Conservation (phyloP, 53 echinoderm and acorn worm species). For the Luidia sarsii region DNA sequence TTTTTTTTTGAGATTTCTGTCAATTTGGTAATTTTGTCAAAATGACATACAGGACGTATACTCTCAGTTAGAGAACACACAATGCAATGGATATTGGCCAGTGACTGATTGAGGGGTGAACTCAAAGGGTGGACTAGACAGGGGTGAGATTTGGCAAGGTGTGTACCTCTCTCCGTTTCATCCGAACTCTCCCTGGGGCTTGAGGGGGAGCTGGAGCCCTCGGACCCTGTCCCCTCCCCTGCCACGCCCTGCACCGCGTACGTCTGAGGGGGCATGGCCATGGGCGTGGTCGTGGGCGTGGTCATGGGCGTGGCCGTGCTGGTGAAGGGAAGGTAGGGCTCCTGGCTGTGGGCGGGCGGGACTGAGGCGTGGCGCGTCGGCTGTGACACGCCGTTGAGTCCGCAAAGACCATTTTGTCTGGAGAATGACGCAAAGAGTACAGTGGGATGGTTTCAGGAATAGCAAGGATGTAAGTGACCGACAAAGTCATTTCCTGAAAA, state of each 20-base stretch:
- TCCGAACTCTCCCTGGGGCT: conserved; percentile 93
- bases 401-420: conserved; percentile 24
- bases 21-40: too few species aligned
- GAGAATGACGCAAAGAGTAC: too few species aligned
- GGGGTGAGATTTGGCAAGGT: too few species aligned
- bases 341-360: conserved; percentile 31
- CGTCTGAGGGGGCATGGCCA: conserved; percentile 12
- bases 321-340: too few species aligned
- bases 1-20: too few species aligned
- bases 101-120: too few species aligned
- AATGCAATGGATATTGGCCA: too few species aligned
- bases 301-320: neutral
- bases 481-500: too few species aligned
- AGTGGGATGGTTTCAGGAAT: too few species aligned
- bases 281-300: neutral
- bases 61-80: too few species aligned
- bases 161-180: conserved; percentile 89
- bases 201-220: conserved; percentile 67
- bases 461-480: too few species aligned
- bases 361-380: conserved; percentile 3
- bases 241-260: neutral
- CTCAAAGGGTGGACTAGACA: neutral
- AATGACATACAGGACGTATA: too few species aligned
- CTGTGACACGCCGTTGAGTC: conserved; percentile 22
- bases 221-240: conserved; percentile 65